Percentiles rank a stretch among this genome's conserved stretches.
phyloP scores from a whole-genome alignment of 1,140 invertebrate genomes.

The Anastrepha obliqua region DNA sequence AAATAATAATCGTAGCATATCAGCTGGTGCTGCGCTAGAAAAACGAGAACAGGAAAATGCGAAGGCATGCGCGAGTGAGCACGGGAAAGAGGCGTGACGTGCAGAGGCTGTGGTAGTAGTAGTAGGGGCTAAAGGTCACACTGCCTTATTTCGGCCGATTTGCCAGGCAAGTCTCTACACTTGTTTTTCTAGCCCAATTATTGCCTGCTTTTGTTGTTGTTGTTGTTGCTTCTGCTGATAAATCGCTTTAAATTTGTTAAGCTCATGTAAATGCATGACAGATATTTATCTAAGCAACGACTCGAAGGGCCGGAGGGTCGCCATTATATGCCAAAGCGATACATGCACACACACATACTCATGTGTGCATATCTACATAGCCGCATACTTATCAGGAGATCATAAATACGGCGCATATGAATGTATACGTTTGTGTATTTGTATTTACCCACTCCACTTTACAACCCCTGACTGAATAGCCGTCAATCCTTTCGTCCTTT shows the following conservation, averaged over 20 bases:
- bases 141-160: neutral
- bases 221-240: conserved; percentile 9
- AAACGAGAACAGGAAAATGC: neutral
- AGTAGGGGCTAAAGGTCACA: neutral
- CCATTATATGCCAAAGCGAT: neutral
- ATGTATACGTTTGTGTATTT: neutral
- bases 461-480: neutral
- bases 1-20: neutral
- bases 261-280: conserved; percentile 22
- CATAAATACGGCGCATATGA: neutral
- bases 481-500: conserved; percentile 23
- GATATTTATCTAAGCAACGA: conserved; percentile 14
- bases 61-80: neutral
- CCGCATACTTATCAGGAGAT: neutral
- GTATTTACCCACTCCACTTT: neutral
- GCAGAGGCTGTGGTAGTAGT: too few relatives aligned
- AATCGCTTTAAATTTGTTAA: conserved; percentile 49
- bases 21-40: neutral
- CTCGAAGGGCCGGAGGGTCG: neutral
- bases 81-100: neutral
- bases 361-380: neutral
- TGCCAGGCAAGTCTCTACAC: neutral
- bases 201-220: neutral
- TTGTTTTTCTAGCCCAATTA: neutral
- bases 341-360: neutral